phyloP scores from a whole-genome alignment of 64 coral and sea anemone species.

The Stylophora pistillata region DNA sequence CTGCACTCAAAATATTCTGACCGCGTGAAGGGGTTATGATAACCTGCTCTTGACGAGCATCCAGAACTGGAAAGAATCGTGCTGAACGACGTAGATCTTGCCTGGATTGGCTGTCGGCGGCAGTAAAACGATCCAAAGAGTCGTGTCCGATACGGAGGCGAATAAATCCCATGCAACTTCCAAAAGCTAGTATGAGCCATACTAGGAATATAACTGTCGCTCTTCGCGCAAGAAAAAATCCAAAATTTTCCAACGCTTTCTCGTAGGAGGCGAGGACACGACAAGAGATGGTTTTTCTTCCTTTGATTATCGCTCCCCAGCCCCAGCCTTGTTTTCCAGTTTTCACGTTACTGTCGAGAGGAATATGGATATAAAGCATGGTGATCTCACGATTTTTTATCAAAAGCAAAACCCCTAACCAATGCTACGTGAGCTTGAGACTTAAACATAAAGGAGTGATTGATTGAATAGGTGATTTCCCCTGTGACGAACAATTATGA shows the following conservation, averaged over 20 bases:
- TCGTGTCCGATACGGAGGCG: not conserved
- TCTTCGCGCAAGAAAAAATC: not conserved
- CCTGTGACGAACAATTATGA: too few relatives aligned
- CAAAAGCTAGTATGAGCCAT: not conserved
- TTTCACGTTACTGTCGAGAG: not conserved
- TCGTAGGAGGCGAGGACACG: not conserved
- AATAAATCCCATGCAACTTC: slow-evolving; percentile 3
- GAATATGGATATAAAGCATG: too few relatives aligned
- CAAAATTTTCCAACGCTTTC: slow-evolving; percentile 5
- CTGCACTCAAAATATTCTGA: not conserved
- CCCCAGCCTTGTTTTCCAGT: not conserved
- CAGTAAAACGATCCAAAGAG: not conserved
- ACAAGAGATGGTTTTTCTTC: not conserved
- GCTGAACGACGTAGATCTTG: not conserved
- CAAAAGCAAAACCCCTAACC: too few relatives aligned
- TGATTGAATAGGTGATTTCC: too few relatives aligned
- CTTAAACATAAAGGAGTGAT: too few relatives aligned
- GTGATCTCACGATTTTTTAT: too few relatives aligned
- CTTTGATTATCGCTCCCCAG: not conserved
- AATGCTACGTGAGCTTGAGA: too few relatives aligned
- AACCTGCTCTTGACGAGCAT: not conserved
- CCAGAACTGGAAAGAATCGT: not conserved
- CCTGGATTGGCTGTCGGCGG: not conserved
- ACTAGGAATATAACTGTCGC: not conserved
- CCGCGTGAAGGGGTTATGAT: not conserved